Evolutionary conservation across 2,113 vertebrate genomes (phyloP), one percentile per base, ranked within the genome.

Genomic region (Dascyllus trimaculatus): DNA sequence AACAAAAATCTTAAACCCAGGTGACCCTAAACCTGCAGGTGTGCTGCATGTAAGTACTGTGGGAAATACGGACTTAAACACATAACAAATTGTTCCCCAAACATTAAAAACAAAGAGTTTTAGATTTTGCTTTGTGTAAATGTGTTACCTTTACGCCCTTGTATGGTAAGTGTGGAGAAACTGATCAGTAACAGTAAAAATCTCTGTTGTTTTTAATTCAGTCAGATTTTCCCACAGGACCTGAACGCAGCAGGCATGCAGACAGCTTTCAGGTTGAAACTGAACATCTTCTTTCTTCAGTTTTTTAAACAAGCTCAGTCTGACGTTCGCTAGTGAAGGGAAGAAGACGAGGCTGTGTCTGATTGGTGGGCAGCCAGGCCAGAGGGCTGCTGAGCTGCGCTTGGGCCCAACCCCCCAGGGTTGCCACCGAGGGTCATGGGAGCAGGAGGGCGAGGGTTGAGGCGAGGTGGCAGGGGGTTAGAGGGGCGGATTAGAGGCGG

Each of bases 401-500:
- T 72, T 0, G 77, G 52, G 1, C 90, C 83, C 0, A 80, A 64
- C 4, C n/a, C 81, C 1, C 62, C 73, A 0, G 71, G 49, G 75
- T 62, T 85, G 3, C 75, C 84, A 1, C 82, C 24, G 0, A 89
- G 74, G 53, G 22, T 92, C 0, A 95, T 68, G 26, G 95, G 93
- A 32, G 96, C 74, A 14, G 95, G 89, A 0, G 98, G 96, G 32
- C 98, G 93, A 24, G 98, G 97, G 91, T 99, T 99, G 29, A 99
- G 97, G 48, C 98, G 97, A 4, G 98, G 98, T 0, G 97, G 98
- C 91, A 96, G 87, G 21, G 96, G 95, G 68, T 95, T 96, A 93
- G 96, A 96, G n/a, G 98, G 98, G 53, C 98, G 97, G 76, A 99
- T 98, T 81, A 99, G 96, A 0, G 98, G 98, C 0, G 98, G 98